Conservation (phyloP, 2,797 vertebrate species). For the Octomys mimax region DNA sequence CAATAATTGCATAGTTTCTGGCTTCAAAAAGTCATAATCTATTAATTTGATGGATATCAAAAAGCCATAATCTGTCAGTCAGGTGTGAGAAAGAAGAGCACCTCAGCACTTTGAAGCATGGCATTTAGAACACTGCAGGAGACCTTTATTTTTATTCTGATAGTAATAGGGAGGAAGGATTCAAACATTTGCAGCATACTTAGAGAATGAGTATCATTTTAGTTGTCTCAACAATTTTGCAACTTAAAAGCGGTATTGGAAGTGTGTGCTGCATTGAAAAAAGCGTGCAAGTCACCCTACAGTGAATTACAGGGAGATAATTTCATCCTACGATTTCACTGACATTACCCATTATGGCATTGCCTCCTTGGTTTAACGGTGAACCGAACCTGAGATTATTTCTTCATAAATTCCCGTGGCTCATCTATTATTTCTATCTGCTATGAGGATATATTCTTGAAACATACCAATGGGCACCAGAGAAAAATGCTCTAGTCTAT, state of each 20-base stretch:
- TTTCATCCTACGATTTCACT: constrained; percentile 65
- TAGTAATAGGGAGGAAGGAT: constrained; percentile 57
- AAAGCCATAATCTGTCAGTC: constrained; percentile 82
- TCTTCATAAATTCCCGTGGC: constrained; percentile 64
- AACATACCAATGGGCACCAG: constrained; percentile 1
- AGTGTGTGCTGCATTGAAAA: constrained; percentile 40
- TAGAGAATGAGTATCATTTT: constrained; percentile 69
- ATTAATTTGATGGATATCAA: constrained; percentile 83
- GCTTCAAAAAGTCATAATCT: constrained; percentile 83
- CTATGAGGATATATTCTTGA: constrained; percentile 53
- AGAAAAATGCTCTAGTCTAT: constrained; percentile 61
- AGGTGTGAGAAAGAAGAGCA: constrained; percentile 80
- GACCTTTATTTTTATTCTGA: constrained; percentile 78
- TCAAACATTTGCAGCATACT: constrained; percentile 40
- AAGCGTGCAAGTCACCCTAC: constrained; percentile 52
- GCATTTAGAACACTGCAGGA: constrained; percentile 70
- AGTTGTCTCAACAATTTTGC: constrained; percentile 72
- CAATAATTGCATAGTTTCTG: constrained; percentile 79
- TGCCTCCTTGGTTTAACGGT: constrained; percentile 60
- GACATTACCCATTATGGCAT: constrained; percentile 45
- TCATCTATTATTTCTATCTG: constrained; percentile 55
- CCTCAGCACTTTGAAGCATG: constrained; percentile 73
- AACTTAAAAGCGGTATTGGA: constrained; percentile 68
- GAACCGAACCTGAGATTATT: constrained; percentile 66
- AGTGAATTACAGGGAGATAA: constrained; percentile 71